phyloP scores from a whole-genome alignment of 2,113 vertebrate species.

The Empidonax alnorum region DNA sequence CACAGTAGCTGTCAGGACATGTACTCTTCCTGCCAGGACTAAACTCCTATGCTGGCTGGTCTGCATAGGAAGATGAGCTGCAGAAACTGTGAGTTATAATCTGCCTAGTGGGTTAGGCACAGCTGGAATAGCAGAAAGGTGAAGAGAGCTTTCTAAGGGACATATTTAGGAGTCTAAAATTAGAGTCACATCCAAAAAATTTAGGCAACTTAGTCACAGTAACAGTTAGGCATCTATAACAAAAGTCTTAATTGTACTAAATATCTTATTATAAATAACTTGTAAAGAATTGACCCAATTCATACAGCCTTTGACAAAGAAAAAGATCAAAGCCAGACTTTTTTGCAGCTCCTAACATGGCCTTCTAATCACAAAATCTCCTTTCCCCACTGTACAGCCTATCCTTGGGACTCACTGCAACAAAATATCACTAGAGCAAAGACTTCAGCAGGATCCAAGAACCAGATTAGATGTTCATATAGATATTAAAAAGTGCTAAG shows the following conservation, averaged over 20 bases:
- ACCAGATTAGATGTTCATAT: neutral
- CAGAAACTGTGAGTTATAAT: neutral
- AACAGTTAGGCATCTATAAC: neutral
- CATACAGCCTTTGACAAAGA: neutral
- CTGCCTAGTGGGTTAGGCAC: neutral
- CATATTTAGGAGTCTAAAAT: neutral
- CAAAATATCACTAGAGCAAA: neutral
- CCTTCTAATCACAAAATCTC: neutral
- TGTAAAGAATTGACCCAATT: neutral
- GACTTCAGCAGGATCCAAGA: neutral
- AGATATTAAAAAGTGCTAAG: neutral
- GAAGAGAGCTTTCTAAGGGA: neutral
- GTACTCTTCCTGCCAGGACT: neutral
- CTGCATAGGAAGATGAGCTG: neutral
- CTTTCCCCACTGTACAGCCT: neutral
- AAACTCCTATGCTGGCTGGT: rapidly evolving
- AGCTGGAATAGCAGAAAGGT: neutral
- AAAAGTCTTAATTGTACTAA: neutral
- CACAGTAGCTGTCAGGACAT: neutral
- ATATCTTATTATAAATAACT: neutral
- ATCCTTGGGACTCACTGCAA: neutral
- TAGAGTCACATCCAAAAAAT: neutral
- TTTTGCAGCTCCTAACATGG: neutral
- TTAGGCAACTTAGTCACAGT: neutral
- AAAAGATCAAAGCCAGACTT: neutral